These are phyloP conservation scores for Pachyuromys duprasi DNA, from an alignment of 2,797 vertebrate genomes.

Conservation along the genomic window DNA sequence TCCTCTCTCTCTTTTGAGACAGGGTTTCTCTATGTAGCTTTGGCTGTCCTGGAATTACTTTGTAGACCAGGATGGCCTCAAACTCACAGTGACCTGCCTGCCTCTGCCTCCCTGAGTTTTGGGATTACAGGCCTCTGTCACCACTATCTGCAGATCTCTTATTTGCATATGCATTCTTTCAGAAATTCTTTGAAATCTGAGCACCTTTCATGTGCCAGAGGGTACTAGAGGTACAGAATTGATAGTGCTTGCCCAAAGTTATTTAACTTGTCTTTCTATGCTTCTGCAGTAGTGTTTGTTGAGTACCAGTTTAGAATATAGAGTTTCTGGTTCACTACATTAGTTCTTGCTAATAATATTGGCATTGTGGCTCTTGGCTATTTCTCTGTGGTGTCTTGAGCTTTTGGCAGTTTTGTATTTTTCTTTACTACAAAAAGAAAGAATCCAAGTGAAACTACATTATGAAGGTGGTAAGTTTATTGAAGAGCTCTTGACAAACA, in stretches of 20 bases:
- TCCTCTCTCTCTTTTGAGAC: no score
- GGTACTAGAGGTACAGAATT: conserved; percentile 7
- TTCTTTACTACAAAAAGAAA: conserved; percentile 25
- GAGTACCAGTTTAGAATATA: conserved; percentile 44
- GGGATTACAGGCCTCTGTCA: no score
- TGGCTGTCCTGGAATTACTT: no score
- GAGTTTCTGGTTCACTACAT: conserved; percentile 55
- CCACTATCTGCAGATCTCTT: background rate
- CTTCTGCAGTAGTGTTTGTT: conserved; percentile 26
- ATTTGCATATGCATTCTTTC: background rate
- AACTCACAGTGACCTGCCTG: no score
- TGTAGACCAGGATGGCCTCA: no score
- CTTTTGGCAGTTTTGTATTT: background rate
- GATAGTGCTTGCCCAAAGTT: conserved; percentile 42
- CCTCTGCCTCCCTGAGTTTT: no score
- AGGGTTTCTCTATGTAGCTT: no score
- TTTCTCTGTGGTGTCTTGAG: conserved; percentile 41
- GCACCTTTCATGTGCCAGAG: conserved; percentile 19
- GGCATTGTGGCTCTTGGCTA: background rate
- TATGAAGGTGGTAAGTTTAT: conserved; percentile 41
- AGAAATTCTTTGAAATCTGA: conserved; percentile 42
- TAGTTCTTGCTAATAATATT: conserved; percentile 3
- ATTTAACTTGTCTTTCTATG: conserved; percentile 1
- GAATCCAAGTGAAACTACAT: conserved; percentile 38
- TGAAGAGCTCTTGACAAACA: conserved; percentile 47